Evolutionary conservation across 1,140 invertebrate genomes (phyloP), one percentile per base, ranked within the genome.

Genomic region (Drosophila ananassae): DNA sequence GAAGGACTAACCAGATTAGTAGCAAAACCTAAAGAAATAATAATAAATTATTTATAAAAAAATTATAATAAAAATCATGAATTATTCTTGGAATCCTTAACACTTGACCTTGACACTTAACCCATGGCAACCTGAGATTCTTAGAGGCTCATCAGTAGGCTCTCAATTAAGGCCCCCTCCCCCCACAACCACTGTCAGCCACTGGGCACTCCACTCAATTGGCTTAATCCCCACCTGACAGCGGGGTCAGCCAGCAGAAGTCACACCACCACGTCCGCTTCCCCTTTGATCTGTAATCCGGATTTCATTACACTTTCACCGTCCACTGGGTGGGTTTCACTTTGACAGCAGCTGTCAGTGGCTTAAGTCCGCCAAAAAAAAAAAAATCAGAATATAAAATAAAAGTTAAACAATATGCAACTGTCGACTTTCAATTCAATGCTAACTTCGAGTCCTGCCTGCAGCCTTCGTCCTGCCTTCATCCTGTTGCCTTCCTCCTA

Each of bases 301-400:
- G 68, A 80, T 71, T 73, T 76, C 77, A 85, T 85, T 85, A 85
- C 77, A 69, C 47, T 85, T 74, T 78, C 46, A 78, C 53, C 59
- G 71, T 41, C 28, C 63, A 76, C 52, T 52, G 28, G 5, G 7
- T 21, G 62, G 22, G 48, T 54, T 39, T 39, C 63, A 56, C 62
- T 79, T 69, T 78, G 67, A 78, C 67, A 73, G 68, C 59, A n/a
- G 59, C 71, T 58, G 56, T 74, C 59, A 50, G 22, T 63, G 73
- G 32, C 34, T 59, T 63, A 60, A 56, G 44, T 60, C 44, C 24
- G 37, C 44, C 34, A n/a, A 24, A 48, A 50, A 57, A 62, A 44
- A 21, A 21, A 44, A 44, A 17, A 41, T 0, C 8, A 41, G 4
- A n/a, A 8, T 13, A 44, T 17, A 21, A 32, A 58, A 52, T 54